Evolutionary conservation across 2,797 vertebrate species (phyloP), one percentile per base, ranked within the genome.

Genomic region (Chelmon rostratus): DNA sequence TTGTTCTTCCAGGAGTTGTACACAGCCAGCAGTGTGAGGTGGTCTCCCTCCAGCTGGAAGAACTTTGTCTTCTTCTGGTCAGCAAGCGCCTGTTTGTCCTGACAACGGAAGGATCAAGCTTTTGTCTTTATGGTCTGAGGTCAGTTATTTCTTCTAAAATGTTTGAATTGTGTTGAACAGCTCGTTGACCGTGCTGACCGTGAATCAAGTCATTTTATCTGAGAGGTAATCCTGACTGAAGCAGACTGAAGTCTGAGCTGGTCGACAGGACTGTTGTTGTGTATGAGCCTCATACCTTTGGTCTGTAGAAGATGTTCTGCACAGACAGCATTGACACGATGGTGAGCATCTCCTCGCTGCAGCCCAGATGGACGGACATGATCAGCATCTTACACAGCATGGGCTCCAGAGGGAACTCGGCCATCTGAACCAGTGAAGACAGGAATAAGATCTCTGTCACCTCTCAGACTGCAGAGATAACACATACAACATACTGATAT

Each of bases 341-440:
- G 0, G 98, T 99, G 81, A 99, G 59, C 98, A 99, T 99, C 88
- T 99, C 98, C 71, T 99, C 98, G 0, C 98, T 99, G 95, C 98
- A 99, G 54, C 98, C 98, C 89, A 99, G 93, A 21, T 99, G 98
- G 66, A 99, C 98, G 0, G 98, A 99, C 98, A 99, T 99, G 93
- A 99, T 99, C 88, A 99, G 77, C 98, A 99, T 99, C 95, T 99
- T 99, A 81, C 98, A 99, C 86, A 99, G 85, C 98, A 99, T 99
- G 1, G 98, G 98, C 95, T 99, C 98, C 94, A 99, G 91, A 33
- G 98, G 98, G 83, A 99, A 99, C 92, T 99, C 98, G 0, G 98
- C 98, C 98, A 99, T 99, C 98, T 99, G 42, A 21, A 38, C 11
- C 37, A 54, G n/a, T 35, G 50, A 18, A 52, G 12, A 42, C 8